Evolutionary conservation across 2,888 invertebrate genomes (phyloP).

Genomic region (Desoria tigrina): DNA sequence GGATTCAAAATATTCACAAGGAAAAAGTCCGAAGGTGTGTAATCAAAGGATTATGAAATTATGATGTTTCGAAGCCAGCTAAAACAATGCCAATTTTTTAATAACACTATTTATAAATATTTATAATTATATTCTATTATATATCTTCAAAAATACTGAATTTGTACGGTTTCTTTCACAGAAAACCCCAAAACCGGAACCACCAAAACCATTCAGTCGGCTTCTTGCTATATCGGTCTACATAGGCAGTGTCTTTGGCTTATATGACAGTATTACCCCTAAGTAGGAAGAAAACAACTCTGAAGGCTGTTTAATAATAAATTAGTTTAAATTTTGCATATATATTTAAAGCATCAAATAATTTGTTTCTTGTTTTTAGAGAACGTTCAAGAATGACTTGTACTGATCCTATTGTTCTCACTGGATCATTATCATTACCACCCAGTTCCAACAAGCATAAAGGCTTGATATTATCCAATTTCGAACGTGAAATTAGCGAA

Average conservation of each 20-base stretch:
- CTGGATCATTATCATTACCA: neutral
- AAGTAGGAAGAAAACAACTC: conserved; percentile 19
- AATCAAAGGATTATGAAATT: too few relatives aligned
- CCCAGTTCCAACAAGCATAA: neutral
- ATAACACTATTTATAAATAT: too few relatives aligned
- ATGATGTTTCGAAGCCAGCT: too few relatives aligned
- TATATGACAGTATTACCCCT: conserved; percentile 29
- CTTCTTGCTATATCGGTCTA: conserved; percentile 39
- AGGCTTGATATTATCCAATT: neutral
- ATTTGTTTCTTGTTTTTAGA: conserved; percentile 16
- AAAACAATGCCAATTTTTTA: too few relatives aligned
- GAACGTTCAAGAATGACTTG: conserved; percentile 36
- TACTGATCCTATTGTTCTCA: conserved; percentile 2
- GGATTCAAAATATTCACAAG: neutral
- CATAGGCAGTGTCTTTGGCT: conserved; percentile 44
- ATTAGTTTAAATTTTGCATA: too few relatives aligned
- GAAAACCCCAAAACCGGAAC: too few relatives aligned
- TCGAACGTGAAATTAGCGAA: conserved; percentile 10
- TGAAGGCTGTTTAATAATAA: neutral
- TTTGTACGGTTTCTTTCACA: too few relatives aligned
- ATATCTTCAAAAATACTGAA: too few relatives aligned
- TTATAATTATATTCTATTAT: too few relatives aligned
- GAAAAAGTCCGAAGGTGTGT: too few relatives aligned
- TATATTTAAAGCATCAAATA: neutral
- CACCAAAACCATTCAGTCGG: conserved; percentile 39